Evolutionary conservation across 1,140 invertebrate species (phyloP), one percentile per base, ranked within the genome.

Genomic region (Ooceraea biroi): DNA sequence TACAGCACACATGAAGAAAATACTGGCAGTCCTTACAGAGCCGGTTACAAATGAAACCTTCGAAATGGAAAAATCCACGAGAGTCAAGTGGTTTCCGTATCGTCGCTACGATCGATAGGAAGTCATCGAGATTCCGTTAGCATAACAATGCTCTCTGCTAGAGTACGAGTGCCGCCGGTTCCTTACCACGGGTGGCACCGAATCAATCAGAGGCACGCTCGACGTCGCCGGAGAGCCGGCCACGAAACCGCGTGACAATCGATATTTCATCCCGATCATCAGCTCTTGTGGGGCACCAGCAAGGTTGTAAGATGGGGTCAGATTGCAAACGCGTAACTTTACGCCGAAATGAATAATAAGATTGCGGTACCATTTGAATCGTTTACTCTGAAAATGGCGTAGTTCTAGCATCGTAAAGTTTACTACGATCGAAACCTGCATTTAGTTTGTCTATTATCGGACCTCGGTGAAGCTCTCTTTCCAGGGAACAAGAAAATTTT

Each of bases 81-180:
- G 71, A 57, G 66, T 78, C 60, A 41, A 82, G 63, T 44, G 65
- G 65, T 69, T 87, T 84, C 76, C 73, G 69, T 87, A 85, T 87
- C 85, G 82, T 72, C 50, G 44, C 36, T 48, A n/a, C 85, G 83
- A 88, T 88, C 87, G 85, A 88, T 87, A 84, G 74, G 57, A 87
- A 85, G 85, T 88, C 82, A 87, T 87, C 87, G 74, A 71, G 82
- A 87, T 88, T 88, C 87, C 60, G 87, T 88, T 88, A 88, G 85
- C 87, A 88, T 88, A 88, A 88, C 85, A 88, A 88, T 87, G 82
- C 80, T 57, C 72, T 86, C 85, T 83, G 60, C 17, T 65, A 48
- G 46, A n/a, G 12, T 44, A 50, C 72, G 46, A 52, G 50, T 46
- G 44, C 57, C 46, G 57, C 17, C n/a, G 44, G 69, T 65, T 74